Evolutionary conservation across 2,797 vertebrate genomes (phyloP).

Genomic region (Peromyscus melanophrys): DNA sequence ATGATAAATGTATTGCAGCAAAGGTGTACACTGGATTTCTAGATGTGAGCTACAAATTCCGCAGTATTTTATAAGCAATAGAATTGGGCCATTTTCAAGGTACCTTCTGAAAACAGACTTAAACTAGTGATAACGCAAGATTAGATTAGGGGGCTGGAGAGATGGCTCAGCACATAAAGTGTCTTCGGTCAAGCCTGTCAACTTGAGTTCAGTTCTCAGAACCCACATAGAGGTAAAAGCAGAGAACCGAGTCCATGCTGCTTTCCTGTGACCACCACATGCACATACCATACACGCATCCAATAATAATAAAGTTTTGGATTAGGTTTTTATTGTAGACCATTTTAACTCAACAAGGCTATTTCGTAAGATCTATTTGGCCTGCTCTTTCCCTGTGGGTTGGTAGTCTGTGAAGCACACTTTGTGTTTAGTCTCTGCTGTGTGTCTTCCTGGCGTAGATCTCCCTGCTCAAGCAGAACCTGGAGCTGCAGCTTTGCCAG

Average conservation of each 20-base stretch:
- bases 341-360: neutral
- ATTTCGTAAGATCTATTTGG: constrained; percentile 23
- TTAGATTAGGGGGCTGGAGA: neutral
- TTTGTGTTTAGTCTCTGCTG: constrained; percentile 76
- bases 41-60: neutral
- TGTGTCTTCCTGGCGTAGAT: constrained; percentile 92
- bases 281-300: neutral
- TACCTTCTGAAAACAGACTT: constrained; percentile 27
- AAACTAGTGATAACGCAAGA: neutral
- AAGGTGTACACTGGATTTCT: constrained; percentile 27
- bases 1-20: neutral
- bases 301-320: too few species aligned
- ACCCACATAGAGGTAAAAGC: neutral
- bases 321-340: neutral
- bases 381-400: neutral
- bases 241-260: neutral
- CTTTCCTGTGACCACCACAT: neutral
- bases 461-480: constrained; percentile 97
- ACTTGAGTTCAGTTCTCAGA: neutral
- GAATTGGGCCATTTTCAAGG: neutral
- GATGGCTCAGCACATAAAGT: neutral
- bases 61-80: neutral
- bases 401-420: neutral
- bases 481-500: constrained; percentile 99
- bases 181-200: neutral